Evolutionary conservation across 2,797 vertebrate species (phyloP).

Genomic region (Cygnus olor): DNA sequence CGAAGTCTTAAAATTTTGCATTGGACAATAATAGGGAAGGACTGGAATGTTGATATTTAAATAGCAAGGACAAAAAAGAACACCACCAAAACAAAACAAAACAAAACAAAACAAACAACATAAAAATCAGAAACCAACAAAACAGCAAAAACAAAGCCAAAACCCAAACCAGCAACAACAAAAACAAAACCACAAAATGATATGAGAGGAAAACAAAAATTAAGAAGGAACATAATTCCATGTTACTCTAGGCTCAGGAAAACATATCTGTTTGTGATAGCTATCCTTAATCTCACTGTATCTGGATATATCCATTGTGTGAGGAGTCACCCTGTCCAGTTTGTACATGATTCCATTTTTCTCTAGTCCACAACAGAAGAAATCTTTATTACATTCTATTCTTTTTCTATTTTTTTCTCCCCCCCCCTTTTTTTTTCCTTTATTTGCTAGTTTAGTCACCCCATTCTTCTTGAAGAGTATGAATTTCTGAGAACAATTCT

Average conservation of each 20-base stretch:
- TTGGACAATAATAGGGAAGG: not conserved
- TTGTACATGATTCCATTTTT: not conserved
- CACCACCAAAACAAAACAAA: rapidly evolving
- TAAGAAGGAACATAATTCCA: not conserved
- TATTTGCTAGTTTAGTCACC: not conserved
- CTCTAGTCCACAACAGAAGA: not conserved
- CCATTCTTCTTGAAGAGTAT: not conserved
- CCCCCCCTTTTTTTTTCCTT: too few relatives aligned
- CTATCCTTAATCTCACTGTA: not conserved
- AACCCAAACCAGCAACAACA: too few relatives aligned
- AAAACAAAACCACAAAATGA: not conserved
- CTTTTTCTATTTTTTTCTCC: not conserved
- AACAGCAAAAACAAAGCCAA: too few relatives aligned
- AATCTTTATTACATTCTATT: not conserved
- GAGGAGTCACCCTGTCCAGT: not conserved
- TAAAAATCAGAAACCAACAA: too few relatives aligned
- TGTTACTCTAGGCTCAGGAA: not conserved
- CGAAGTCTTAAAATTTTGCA: not conserved
- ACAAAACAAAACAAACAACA: not conserved
- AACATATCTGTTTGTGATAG: not conserved
- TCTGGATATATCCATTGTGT: not conserved
- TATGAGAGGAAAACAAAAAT: not conserved
- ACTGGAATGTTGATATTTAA: not conserved
- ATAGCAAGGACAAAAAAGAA: not conserved
- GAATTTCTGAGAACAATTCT: not conserved